phyloP scores from a whole-genome alignment of 2,113 vertebrate genomes.

The Psittacus erithacus region DNA sequence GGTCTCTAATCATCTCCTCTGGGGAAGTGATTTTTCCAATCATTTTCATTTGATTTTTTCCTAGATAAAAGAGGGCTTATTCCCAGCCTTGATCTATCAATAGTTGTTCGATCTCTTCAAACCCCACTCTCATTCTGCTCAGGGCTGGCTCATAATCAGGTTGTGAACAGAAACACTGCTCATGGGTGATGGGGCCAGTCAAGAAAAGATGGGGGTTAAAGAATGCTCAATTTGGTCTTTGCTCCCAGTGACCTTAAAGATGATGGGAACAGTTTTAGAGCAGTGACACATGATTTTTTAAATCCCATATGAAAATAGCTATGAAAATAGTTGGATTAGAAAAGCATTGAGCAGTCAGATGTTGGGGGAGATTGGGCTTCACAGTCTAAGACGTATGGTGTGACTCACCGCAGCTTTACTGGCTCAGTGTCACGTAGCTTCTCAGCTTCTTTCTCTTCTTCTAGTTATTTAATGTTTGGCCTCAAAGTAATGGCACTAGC shows the following conservation, averaged over 20 bases:
- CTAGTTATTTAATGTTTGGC: not conserved
- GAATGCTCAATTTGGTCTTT: not conserved
- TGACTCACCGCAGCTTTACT: not conserved
- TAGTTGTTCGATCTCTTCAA: not conserved
- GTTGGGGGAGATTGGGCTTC: not conserved
- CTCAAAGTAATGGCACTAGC: not conserved
- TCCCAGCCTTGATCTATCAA: not conserved
- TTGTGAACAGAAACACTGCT: not conserved
- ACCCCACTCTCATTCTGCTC: not conserved
- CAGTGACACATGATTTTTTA: not conserved
- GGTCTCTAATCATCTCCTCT: not conserved
- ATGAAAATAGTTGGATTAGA: not conserved
- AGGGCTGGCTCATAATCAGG: not conserved
- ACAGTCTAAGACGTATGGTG: accelerated
- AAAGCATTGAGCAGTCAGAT: not conserved
- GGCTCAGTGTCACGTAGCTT: not conserved
- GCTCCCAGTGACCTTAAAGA: not conserved
- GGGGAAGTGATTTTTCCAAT: not conserved
- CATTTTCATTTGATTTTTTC: not conserved
- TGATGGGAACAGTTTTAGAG: not conserved
- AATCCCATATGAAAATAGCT: not conserved
- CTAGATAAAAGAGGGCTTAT: not conserved
- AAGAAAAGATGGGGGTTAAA: not conserved
- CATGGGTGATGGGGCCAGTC: accelerated
- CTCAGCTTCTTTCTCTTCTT: not conserved